Conservation (phyloP, 2,797 vertebrate species). For the Diceros bicornis region DNA sequence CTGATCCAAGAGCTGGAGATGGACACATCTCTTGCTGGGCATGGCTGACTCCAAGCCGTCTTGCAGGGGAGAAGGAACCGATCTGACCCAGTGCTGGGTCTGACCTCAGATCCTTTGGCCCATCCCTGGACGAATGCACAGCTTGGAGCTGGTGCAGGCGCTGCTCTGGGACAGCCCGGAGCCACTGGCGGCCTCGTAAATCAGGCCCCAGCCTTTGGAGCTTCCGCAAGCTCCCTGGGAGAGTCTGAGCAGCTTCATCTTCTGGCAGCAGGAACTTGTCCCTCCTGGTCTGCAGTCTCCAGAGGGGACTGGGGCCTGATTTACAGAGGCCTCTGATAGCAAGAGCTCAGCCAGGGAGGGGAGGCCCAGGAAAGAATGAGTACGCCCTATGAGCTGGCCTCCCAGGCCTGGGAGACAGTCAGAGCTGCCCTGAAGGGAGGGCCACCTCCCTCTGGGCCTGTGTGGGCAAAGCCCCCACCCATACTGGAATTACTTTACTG, state of each 20-base stretch:
- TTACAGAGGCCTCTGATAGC: conserved; percentile 65
- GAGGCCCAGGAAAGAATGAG: conserved; percentile 53
- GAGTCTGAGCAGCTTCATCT: conserved; percentile 10
- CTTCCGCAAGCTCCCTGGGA: conserved; percentile 55
- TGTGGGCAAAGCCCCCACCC: rapidly evolving
- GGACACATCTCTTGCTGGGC: background rate
- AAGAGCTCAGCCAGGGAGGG: background rate
- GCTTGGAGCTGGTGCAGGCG: background rate
- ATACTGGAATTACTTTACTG: background rate
- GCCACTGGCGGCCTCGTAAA: conserved; percentile 71
- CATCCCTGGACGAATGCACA: background rate
- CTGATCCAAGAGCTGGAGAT: background rate
- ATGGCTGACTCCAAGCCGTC: background rate
- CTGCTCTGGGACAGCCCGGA: conserved; percentile 74
- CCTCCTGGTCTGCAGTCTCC: conserved; percentile 37
- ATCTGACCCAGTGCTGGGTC: background rate
- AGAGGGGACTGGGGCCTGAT: conserved; percentile 60
- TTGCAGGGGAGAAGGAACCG: background rate
- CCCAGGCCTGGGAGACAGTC: background rate
- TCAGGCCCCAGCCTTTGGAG: conserved; percentile 76
- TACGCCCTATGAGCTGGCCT: conserved; percentile 66
- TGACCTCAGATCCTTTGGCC: conserved; percentile 10
- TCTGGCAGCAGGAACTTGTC: background rate
- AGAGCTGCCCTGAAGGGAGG: conserved; percentile 36
- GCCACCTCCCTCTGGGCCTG: background rate